A percentile compares a stretch with the other conserved stretches of the same genome.
These are phyloP conservation scores for Tenthredo amoena DNA, from an alignment of 2,888 invertebrate genomes.

Conservation along the genomic window DNA sequence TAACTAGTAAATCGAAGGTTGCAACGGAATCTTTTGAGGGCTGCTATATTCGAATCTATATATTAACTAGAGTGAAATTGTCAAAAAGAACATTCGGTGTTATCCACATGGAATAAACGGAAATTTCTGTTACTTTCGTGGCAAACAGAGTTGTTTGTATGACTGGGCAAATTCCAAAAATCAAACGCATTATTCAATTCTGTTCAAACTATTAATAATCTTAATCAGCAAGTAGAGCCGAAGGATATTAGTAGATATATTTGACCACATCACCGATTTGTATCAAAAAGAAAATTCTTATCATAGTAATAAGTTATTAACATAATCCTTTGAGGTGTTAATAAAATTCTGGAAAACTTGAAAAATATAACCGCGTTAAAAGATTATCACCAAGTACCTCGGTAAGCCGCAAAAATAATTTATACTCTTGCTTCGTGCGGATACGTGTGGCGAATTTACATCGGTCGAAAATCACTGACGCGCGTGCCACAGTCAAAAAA, in stretches of 20 bases:
- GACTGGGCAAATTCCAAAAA: conserved; percentile 26
- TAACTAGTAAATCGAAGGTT: neutral
- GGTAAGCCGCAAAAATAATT: neutral
- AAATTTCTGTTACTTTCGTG: conserved; percentile 6
- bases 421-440: neutral
- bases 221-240: neutral
- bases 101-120: neutral
- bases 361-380: neutral
- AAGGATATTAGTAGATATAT: neutral
- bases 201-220: neutral
- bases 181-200: neutral
- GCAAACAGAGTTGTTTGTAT: conserved; percentile 40
- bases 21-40: conserved; percentile 10
- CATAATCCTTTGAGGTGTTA: neutral
- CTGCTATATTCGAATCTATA: neutral
- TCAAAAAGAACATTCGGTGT: neutral
- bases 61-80: neutral
- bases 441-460: conserved; percentile 26
- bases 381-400: neutral
- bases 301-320: neutral
- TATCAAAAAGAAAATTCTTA: neutral
- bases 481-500: neutral
- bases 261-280: neutral
- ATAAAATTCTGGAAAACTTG: neutral
- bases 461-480: conserved; percentile 35